These are phyloP conservation scores for Sphaerodactylus townsendi DNA, from an alignment of 2,113 vertebrate species.

Conservation along the genomic window DNA sequence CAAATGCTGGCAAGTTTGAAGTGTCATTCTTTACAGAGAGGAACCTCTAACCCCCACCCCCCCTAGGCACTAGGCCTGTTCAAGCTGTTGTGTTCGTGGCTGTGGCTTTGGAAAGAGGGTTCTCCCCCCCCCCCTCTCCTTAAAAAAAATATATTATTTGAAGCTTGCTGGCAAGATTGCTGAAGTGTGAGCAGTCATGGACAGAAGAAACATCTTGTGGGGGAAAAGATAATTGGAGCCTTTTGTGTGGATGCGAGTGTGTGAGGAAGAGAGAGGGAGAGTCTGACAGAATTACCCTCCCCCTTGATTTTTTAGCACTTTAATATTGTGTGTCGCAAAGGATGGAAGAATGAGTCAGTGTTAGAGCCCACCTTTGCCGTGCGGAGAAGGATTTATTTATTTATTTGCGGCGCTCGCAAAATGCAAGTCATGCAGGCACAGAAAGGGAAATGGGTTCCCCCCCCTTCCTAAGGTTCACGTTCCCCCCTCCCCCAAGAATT, in stretches of 20 bases:
- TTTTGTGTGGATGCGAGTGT: constrained; percentile 71
- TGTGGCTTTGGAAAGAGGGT: constrained; percentile 72
- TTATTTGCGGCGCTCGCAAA: background rate
- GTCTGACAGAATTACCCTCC: constrained; percentile 55
- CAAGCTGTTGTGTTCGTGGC: constrained; percentile 80
- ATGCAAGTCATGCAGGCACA: background rate
- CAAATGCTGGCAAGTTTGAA: constrained; percentile 63
- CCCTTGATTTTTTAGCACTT: constrained; percentile 53
- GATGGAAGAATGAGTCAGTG: background rate
- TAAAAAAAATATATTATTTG: constrained; percentile 65
- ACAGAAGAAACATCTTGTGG: constrained; percentile 84
- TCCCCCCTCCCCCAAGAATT: no score
- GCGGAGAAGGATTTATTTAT: background rate
- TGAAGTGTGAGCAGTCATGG: constrained; percentile 84
- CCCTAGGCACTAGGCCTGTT: constrained; percentile 76
- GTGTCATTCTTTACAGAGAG: constrained; percentile 55
- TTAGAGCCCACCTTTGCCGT: background rate
- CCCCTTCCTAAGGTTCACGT: no score
- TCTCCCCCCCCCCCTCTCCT: constrained; percentile 58
- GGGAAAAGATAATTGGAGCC: constrained; percentile 83
- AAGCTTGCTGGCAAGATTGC: constrained; percentile 83
- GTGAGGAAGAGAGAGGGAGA: constrained; percentile 41
- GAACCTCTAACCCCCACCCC: constrained; percentile 74
- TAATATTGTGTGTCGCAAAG: background rate
- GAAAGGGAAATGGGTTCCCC: background rate